A percentile compares a stretch with the other conserved stretches of the same genome.
phyloP scores from a whole-genome alignment of 2,888 invertebrate species.

The Meliscaeva auricollis region DNA sequence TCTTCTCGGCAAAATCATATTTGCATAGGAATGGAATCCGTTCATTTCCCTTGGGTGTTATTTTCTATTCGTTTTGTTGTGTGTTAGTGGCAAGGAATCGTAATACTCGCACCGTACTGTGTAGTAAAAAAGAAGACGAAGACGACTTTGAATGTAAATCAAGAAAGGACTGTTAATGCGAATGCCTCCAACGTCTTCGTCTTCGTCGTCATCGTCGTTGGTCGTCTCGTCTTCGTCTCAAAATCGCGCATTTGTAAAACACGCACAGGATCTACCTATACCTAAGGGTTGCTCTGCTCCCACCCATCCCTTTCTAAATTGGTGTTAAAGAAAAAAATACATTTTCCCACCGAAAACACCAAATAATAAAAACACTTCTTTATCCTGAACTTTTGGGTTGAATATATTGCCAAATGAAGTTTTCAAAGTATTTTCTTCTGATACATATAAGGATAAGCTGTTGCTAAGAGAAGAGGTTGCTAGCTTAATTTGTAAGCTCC shows the following conservation, averaged over 20 bases:
- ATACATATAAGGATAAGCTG: too few relatives aligned
- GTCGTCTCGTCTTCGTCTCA: constrained; percentile 1
- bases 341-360: constrained; percentile 43
- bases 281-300: neutral
- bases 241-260: constrained; percentile 57
- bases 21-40: constrained; percentile 76
- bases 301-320: constrained; percentile 1
- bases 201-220: neutral
- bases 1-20: constrained; percentile 75
- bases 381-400: constrained; percentile 7
- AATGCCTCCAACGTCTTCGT: constrained; percentile 32
- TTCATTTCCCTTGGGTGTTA: constrained; percentile 75
- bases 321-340: constrained; percentile 47
- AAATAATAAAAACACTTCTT: constrained; percentile 35
- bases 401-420: constrained; percentile 12
- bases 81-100: constrained; percentile 27
- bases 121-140: constrained; percentile 24
- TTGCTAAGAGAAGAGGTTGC: too few relatives aligned
- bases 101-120: neutral
- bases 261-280: constrained; percentile 55
- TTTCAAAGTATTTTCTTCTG: neutral
- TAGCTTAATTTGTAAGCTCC: too few relatives aligned
- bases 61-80: constrained; percentile 68
- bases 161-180: constrained; percentile 55
- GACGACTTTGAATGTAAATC: constrained; percentile 64